These are phyloP conservation scores for Pipistrellus pipistrellus DNA, from an alignment of 2,797 vertebrate species.

Conservation along the genomic window DNA sequence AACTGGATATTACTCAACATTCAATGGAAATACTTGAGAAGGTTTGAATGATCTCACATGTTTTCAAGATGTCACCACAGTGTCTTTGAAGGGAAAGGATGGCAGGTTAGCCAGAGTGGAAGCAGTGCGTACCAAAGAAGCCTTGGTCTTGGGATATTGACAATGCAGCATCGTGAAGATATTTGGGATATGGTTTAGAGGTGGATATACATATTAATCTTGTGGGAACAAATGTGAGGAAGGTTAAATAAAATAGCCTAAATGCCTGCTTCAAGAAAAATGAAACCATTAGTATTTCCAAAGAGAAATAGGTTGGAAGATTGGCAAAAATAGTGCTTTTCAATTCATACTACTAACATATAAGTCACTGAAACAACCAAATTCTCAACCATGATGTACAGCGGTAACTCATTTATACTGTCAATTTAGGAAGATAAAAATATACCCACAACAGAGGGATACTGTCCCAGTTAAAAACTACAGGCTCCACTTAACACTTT, in stretches of 20 bases:
- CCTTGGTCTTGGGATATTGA: not conserved
- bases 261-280: not conserved
- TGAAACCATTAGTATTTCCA: not conserved
- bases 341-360: not conserved
- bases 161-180: not conserved
- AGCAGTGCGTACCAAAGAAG: not conserved
- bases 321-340: not conserved
- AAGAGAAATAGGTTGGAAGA: not conserved
- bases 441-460: not conserved
- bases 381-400: not conserved
- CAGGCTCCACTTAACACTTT: not conserved
- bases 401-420: not conserved
- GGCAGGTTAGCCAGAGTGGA: not conserved
- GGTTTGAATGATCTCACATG: not conserved
- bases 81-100: not conserved
- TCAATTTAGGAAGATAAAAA: not conserved
- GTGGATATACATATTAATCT: not conserved
- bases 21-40: not conserved
- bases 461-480: not conserved
- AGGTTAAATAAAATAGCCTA: not conserved
- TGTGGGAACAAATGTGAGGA: not conserved
- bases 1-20: not conserved
- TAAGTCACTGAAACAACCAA: not conserved
- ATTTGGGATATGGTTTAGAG: not conserved
- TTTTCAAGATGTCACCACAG: not conserved